phyloP scores from a whole-genome alignment of 2,888 invertebrate genomes.

The Drosophila paracracens region DNA sequence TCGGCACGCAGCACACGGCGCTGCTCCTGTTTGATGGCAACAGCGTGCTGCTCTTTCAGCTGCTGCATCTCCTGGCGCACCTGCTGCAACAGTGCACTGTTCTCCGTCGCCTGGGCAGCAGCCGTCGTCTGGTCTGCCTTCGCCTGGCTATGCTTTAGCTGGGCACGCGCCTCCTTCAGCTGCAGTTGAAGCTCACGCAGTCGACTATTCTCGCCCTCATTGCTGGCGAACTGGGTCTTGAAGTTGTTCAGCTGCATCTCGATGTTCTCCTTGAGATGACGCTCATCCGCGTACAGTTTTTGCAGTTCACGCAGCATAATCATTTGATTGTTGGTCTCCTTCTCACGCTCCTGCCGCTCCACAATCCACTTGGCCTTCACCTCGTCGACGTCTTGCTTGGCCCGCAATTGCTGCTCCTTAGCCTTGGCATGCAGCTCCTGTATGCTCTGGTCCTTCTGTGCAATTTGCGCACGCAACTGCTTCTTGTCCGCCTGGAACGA shows the following conservation, averaged over 20 bases:
- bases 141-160: slow-evolving; percentile 88
- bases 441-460: slow-evolving; percentile 86
- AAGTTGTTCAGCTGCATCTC: slow-evolving; percentile 88
- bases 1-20: slow-evolving; percentile 90
- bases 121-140: slow-evolving; percentile 75
- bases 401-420: slow-evolving; percentile 87
- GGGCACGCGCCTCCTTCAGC: slow-evolving; percentile 88
- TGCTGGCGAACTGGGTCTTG: slow-evolving; percentile 85
- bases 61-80: slow-evolving; percentile 90
- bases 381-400: slow-evolving; percentile 88
- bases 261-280: slow-evolving; percentile 90
- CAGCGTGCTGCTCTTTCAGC: slow-evolving; percentile 89
- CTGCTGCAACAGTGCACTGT: slow-evolving; percentile 87
- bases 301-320: slow-evolving; percentile 93
- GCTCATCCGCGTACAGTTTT: slow-evolving; percentile 90
- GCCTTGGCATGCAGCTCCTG: slow-evolving; percentile 87
- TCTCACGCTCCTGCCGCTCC: slow-evolving; percentile 92
- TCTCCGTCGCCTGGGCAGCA: slow-evolving; percentile 65
- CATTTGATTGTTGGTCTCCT: slow-evolving; percentile 91
- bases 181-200: slow-evolving; percentile 87
- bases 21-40: slow-evolving; percentile 90
- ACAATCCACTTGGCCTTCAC: slow-evolving; percentile 90
- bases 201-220: slow-evolving; percentile 81
- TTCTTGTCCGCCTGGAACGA: slow-evolving; percentile 91
- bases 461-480: slow-evolving; percentile 86